phyloP scores from a whole-genome alignment of 2,888 invertebrate species.

The Drosophila sordidapex region DNA sequence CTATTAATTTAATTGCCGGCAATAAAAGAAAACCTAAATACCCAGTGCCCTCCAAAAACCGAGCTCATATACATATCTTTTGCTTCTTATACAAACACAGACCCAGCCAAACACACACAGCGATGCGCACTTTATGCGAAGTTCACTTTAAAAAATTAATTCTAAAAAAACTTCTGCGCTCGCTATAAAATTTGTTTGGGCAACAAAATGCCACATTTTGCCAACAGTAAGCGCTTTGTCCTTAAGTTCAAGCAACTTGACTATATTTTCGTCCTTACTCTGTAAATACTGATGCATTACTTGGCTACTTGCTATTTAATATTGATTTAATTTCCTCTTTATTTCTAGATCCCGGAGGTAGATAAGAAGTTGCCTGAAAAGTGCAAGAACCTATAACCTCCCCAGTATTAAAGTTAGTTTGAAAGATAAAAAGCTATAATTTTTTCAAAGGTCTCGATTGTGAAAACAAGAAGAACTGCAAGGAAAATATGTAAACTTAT shows the following conservation, averaged over 20 bases:
- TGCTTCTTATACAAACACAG: not conserved
- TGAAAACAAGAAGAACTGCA: not conserved
- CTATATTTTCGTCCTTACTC: not conserved
- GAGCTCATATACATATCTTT: not conserved
- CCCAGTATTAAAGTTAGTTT: not conserved
- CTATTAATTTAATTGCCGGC: slow-evolving; percentile 71
- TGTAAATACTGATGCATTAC: not conserved
- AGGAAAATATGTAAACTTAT: not conserved
- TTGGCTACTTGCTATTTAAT: not conserved
- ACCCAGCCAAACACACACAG: not conserved
- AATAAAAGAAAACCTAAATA: slow-evolving; percentile 48
- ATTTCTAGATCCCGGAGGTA: not conserved
- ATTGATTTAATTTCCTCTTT: not conserved
- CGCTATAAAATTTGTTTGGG: not conserved
- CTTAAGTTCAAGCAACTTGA: not conserved
- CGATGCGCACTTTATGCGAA: not conserved
- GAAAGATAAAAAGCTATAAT: not conserved
- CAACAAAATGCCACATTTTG: slow-evolving; percentile 3
- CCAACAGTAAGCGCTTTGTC: not conserved
- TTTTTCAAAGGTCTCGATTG: not conserved
- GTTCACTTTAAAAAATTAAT: slow-evolving; percentile 5
- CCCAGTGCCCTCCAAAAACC: slow-evolving; percentile 1
- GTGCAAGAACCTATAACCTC: not conserved
- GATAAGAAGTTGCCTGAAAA: not conserved
- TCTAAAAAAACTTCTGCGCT: slow-evolving; percentile 3